Base-by-base conservation (phyloP, 2,797 vertebrate genomes). In the Phyllotis vaccarum region DNA sequence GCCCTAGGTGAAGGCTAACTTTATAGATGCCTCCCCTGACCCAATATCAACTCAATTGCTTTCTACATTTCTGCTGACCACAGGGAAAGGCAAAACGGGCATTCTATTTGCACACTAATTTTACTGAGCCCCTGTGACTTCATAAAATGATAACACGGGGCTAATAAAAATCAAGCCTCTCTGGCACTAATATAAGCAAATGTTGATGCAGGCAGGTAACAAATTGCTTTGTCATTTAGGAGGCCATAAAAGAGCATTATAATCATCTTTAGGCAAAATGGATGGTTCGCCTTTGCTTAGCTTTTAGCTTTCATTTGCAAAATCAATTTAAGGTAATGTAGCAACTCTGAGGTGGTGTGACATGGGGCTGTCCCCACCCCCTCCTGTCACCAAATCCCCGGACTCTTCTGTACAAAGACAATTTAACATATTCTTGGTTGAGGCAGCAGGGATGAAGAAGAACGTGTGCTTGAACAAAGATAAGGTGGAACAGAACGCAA, bases 51-150 rank as follows among this genome's bases (percentile, higher is more conserved):
- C 99, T 97, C 99, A 99, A 99, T 99, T 98, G 95, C 97, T 96
- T 97, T 98, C 93, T 98, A 98, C 95, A 97, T 98, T 99, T 99
- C 98, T 99, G 99, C 99, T 99, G 99, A 99, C 99, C 99, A 98
- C 91, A 98, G 98, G 98, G 97, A 99, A 99, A 99, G 99, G 99
- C 98, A 99, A 99, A 99, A 99, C 98, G 99, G 98, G 98, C 99
- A 98, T 98, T 98, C 98, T 98, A 98, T 99, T 99, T 99, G 99
- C 99, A 99, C 98, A 98, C 98, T 99, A 99, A 99, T 99, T 99
- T 99, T 99, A 98, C 99, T 97, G 97, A 98, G 98, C 98, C 98
- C 98, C 98, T 98, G 98, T 95, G 98, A 98, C 97, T 98, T 98
- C 98, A 98, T 98, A 98, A 98, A 98, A 98, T 97, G 98, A 98